phyloP scores from a whole-genome alignment of 1,140 invertebrate genomes.

The Bradysia coprophila region DNA sequence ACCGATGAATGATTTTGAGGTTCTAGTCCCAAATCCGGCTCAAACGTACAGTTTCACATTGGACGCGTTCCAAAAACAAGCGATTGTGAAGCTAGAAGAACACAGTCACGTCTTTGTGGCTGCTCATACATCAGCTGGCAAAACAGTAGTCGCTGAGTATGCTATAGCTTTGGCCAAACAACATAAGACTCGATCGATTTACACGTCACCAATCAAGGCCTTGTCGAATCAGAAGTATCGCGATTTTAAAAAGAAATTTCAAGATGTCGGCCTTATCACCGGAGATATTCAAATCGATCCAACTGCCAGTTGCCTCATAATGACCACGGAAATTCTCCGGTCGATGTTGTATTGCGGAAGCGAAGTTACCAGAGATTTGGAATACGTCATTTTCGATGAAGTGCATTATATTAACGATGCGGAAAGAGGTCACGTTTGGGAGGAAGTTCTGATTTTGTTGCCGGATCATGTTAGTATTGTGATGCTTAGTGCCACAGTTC shows the following conservation, averaged over 20 bases:
- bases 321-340: slow-evolving; percentile 98
- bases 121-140: slow-evolving; percentile 97
- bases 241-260: slow-evolving; percentile 86
- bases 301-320: slow-evolving; percentile 87
- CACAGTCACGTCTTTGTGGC: slow-evolving; percentile 94
- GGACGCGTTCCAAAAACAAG: slow-evolving; percentile 94
- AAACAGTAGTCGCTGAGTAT: slow-evolving; percentile 98
- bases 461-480: slow-evolving; percentile 91
- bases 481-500: slow-evolving; percentile 94
- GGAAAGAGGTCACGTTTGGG: slow-evolving; percentile 98
- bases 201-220: slow-evolving; percentile 98
- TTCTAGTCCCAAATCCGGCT: slow-evolving; percentile 69
- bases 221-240: slow-evolving; percentile 98
- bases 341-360: slow-evolving; percentile 95
- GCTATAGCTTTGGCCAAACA: slow-evolving; percentile 85
- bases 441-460: slow-evolving; percentile 92
- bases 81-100: slow-evolving; percentile 85
- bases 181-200: slow-evolving; percentile 89
- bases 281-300: slow-evolving; percentile 93
- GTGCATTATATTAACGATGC: slow-evolving; percentile 98
- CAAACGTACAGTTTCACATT: slow-evolving; percentile 82
- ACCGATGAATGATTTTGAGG: slow-evolving; percentile 65
- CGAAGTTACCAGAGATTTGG: slow-evolving; percentile 85
- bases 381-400: slow-evolving; percentile 99
- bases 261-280: slow-evolving; percentile 86